Conservation (phyloP, 2,113 vertebrate genomes). For the Actinemys pallida region DNA sequence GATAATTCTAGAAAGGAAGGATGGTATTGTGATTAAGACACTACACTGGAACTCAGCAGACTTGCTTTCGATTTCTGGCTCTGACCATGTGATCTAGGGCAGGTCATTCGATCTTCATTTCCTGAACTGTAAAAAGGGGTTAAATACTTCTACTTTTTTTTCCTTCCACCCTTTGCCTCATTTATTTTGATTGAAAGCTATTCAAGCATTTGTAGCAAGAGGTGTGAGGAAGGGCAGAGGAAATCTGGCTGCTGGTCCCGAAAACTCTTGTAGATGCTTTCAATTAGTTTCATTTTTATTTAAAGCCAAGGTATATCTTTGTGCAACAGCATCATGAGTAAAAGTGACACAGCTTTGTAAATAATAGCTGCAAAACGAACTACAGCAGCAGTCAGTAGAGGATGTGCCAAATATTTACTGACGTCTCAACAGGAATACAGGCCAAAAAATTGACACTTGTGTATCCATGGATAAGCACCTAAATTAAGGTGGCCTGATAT, state of each 20-base stretch:
- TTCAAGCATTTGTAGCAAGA: background rate
- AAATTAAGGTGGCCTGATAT: background rate
- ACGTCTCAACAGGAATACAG: background rate
- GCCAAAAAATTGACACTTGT: background rate
- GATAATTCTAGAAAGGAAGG: background rate
- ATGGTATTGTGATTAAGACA: background rate
- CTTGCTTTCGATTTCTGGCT: background rate
- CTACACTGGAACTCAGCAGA: background rate
- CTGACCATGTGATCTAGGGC: background rate
- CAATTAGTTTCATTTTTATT: background rate
- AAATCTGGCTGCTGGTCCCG: background rate
- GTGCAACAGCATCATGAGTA: background rate
- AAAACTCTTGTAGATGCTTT: background rate
- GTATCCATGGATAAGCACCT: background rate
- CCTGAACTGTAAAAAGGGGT: background rate
- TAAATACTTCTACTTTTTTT: background rate
- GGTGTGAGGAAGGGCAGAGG: background rate
- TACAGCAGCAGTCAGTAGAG: background rate
- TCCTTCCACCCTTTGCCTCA: background rate
- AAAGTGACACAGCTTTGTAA: background rate
- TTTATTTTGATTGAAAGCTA: background rate
- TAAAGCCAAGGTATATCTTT: background rate
- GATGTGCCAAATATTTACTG: background rate
- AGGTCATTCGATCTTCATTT: constrained; percentile 48
- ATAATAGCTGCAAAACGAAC: background rate